These are phyloP conservation scores for Trematomus bernacchii DNA, from an alignment of 2,797 vertebrate species.

Conservation along the genomic window DNA sequence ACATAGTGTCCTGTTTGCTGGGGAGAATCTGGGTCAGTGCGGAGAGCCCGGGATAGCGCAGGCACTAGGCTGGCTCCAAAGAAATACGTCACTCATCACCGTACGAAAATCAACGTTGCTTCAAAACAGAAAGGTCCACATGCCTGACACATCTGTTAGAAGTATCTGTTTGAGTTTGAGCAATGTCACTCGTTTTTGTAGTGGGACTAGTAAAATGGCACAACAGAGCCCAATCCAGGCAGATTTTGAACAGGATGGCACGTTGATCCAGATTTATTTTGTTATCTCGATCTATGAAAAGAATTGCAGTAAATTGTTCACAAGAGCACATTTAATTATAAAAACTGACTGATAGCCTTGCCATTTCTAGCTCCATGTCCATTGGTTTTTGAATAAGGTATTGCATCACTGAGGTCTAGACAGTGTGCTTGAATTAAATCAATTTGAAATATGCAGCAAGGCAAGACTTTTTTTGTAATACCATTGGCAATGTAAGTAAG, in stretches of 20 bases:
- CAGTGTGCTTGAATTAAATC: constrained; percentile 22
- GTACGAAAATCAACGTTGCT: constrained; percentile 19
- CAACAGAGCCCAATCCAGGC: not conserved
- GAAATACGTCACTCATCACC: constrained; percentile 23
- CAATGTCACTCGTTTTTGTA: not conserved
- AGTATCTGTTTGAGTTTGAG: not conserved
- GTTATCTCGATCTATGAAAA: constrained; percentile 13
- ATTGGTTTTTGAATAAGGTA: constrained; percentile 40
- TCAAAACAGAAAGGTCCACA: constrained; percentile 10
- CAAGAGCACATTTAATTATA: constrained; percentile 30
- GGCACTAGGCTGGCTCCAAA: constrained; percentile 40
- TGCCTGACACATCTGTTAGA: not conserved
- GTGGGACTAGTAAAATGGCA: not conserved
- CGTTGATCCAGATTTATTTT: constrained; percentile 4
- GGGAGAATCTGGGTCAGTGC: constrained; percentile 75
- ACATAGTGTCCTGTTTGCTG: constrained; percentile 57
- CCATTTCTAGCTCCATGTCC: constrained; percentile 11
- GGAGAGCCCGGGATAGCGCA: constrained; percentile 51
- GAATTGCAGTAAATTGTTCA: constrained; percentile 20
- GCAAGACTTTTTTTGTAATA: not conserved
- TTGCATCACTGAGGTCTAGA: constrained; percentile 41
- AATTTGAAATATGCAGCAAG: constrained; percentile 4
- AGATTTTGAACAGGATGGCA: constrained; percentile 15
- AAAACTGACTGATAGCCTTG: constrained; percentile 14
- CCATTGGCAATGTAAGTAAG: constrained; percentile 8